These are phyloP conservation scores for Sebastes vulpes DNA, from an alignment of 2,797 vertebrate genomes.

Conservation along the genomic window DNA sequence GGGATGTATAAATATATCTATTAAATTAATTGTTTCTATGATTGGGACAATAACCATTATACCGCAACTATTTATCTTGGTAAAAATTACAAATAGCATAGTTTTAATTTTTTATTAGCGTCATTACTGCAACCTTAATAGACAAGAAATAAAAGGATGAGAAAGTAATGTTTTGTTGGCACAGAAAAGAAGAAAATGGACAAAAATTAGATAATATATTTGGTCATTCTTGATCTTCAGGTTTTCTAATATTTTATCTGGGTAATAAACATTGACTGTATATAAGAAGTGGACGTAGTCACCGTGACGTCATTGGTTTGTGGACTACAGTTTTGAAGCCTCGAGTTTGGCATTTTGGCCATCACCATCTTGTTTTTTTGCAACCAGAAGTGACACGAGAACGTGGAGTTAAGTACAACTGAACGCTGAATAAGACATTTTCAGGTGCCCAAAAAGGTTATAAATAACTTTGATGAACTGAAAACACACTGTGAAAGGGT, in stretches of 20 bases:
- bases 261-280: too few relatives aligned
- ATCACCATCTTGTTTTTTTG: too few relatives aligned
- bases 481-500: too few relatives aligned
- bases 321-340: too few relatives aligned
- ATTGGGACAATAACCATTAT: neutral
- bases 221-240: neutral
- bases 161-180: neutral
- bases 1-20: neutral
- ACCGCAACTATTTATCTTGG: neutral
- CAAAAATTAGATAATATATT: neutral
- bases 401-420: too few relatives aligned
- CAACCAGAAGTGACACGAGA: too few relatives aligned
- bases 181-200: neutral
- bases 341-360: too few relatives aligned
- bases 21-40: neutral
- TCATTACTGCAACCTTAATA: neutral
- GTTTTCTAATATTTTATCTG: neutral
- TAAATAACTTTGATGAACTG: too few relatives aligned
- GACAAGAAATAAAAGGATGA: neutral
- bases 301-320: too few relatives aligned
- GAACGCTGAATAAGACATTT: too few relatives aligned
- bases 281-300: too few relatives aligned
- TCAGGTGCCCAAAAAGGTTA: too few relatives aligned
- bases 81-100: neutral
- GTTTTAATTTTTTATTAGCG: neutral